Evolutionary conservation across 2,797 vertebrate genomes (phyloP), one percentile per base, ranked within the genome.

Genomic region (Acrossocheilus fasciatus): DNA sequence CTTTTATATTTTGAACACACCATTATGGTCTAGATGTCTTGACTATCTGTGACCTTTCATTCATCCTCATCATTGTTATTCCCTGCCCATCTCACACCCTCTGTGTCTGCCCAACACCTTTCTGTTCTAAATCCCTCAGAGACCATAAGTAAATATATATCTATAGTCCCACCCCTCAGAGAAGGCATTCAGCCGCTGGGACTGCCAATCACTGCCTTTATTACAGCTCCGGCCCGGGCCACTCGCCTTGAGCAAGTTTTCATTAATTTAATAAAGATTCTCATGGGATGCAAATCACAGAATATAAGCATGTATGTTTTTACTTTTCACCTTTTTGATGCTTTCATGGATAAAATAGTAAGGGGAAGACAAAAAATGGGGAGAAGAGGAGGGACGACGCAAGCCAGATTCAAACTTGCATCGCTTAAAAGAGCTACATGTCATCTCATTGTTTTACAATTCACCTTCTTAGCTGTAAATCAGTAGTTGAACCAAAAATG

Each of bases 211-310:
- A 91, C 68, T 72, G 83, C 17, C 12, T 45, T 80, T 81, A 83
- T 88, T 84, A 82, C 79, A 68, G 39, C 81, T 80, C 41, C 45
- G 50, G 47, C 73, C 81, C 30, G 36, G 72, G 72, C 45, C 82
- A 89, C 87, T 91, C 69, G 91, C 90, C 92, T 92, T 87, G 54
- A 92, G 90, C 90, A 89, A 91, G 88, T 87, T 91, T 90, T 90
- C 84, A 91, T 91, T 92, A 87, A 92, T 92, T 91, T 88, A 90
- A 91, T 91, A 92, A 91, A 91, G 82, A 88, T 90, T 85, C 87
- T 88, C 66, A 1, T 76, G 88, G 91, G 89, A 86, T 69, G 39
- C 78, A 68, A 54, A 62, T 45, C 59, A 57, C 64, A 54, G 26
- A 84, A 86, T 80, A 57, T 43, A 72, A 64, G 79, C 12, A 3